Conservation (phyloP, 2,797 vertebrate species). For the Phataginus tetradactyla region DNA sequence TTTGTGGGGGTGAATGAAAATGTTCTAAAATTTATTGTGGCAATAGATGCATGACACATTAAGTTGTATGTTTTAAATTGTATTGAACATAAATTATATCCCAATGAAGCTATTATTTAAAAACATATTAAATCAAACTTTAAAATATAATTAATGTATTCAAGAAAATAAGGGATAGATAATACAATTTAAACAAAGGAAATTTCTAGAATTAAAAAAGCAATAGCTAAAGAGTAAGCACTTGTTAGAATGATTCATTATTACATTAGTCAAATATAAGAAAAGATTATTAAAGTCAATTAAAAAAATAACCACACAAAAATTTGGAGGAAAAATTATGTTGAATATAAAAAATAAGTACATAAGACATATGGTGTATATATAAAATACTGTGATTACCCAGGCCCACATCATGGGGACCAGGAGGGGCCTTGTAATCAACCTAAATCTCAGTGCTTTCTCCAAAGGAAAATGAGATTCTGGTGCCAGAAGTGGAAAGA, state of each 20-base stretch:
- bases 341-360: neutral
- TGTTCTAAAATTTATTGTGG: neutral
- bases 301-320: neutral
- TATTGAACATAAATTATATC: neutral
- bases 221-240: neutral
- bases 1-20: neutral
- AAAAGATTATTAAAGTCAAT: neutral
- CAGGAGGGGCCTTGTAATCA: neutral
- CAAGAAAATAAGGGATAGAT: neutral
- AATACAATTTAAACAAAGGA: neutral
- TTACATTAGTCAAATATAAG: neutral
- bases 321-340: neutral
- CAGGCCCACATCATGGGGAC: neutral
- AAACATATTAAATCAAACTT: neutral
- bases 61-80: neutral
- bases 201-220: constrained; percentile 7
- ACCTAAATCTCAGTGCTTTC: neutral
- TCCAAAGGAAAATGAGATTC: neutral
- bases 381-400: neutral
- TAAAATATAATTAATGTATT: neutral
- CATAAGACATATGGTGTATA: neutral
- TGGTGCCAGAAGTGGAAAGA: neutral
- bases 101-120: neutral
- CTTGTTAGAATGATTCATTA: neutral
- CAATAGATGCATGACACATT: neutral